A percentile compares a stretch with the other conserved stretches of the same genome.
These are phyloP conservation scores for Bucco capensis DNA, from an alignment of 2,113 vertebrate species.

Conservation along the genomic window DNA sequence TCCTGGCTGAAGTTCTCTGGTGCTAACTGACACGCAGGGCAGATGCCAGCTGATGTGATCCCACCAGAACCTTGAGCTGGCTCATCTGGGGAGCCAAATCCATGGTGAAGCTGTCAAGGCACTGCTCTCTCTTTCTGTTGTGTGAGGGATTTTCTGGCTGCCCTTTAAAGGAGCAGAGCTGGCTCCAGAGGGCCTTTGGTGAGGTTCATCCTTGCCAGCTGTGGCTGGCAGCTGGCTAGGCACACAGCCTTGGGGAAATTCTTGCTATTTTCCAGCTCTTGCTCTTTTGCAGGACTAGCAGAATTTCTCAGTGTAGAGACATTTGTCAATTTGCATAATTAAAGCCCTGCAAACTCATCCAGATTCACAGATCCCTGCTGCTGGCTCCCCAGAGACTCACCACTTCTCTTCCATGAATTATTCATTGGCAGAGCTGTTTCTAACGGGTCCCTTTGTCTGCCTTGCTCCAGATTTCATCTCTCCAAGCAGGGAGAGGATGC, in stretches of 20 bases:
- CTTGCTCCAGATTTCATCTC: neutral
- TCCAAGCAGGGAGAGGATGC: neutral
- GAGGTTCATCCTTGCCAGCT: neutral
- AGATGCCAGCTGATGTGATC: too few relatives aligned
- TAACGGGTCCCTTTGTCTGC: slow-evolving; percentile 26
- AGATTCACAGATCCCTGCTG: slow-evolving; percentile 37
- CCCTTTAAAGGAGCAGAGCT: neutral
- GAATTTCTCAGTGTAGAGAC: slow-evolving; percentile 46
- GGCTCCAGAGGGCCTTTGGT: neutral
- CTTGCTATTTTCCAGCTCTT: slow-evolving; percentile 24
- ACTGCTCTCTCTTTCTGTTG: accelerated
- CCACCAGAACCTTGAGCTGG: neutral
- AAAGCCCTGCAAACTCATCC: slow-evolving; percentile 65
- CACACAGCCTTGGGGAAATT: neutral
- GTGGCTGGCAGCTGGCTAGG: slow-evolving; percentile 50
- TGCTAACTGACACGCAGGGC: too few relatives aligned
- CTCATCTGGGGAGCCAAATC: neutral
- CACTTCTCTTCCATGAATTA: slow-evolving; percentile 53
- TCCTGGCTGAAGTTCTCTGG: neutral
- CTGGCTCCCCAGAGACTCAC: slow-evolving; percentile 52
- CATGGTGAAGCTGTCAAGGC: accelerated
- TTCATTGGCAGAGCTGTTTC: neutral
- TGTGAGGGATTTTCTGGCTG: neutral
- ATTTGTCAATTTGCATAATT: slow-evolving; percentile 70
- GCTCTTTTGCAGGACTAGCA: slow-evolving; percentile 55